Base-by-base conservation (phyloP, 2,888 invertebrate species). In the Pseudeuparius sepicola region DNA sequence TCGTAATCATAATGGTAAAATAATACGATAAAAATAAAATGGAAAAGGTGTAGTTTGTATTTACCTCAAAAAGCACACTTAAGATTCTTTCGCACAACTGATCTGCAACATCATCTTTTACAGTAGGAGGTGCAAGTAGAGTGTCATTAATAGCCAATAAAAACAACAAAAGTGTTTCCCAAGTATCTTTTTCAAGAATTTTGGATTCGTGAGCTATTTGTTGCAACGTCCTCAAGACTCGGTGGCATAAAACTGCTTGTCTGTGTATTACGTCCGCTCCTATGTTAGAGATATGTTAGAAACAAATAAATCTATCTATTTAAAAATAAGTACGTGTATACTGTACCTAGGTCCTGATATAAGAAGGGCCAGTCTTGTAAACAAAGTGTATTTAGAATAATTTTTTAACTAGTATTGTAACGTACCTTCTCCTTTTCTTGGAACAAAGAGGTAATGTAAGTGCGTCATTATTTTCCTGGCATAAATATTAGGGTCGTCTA, bases 71-170 rank as follows among this genome's bases (percentile, higher is more conserved):
- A 34, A 96, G 71, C 18, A 94, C 94, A 46, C 89, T 88, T 4
- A 96, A 69, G 32, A 96, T 90, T 18, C 96, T 68, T 60, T 94
- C 92, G 58, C 93, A 92, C 26, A 96, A 68, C 58, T 94, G 92
- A 59, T 93, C 93, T 4, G 63, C 64, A n/a, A 90, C 88, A 54
- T 92, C 87, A 63, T 93, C 93, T 64, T 87, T 87, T 16, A 90
- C 81, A 4, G 87, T 86, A 4, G 96, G 94, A 14, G 94, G 92
- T 2, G 92, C 82, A 40, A 96, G 67, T 23, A 96, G 67, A 5
- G 89, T 87, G 47, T 93, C 86, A 54, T 93, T 94, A 18, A 94
- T 86, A 16, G 86, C 83, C 40, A 96, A 67, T 44, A 96, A 68
- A 62, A 96, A 86, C 38, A 89, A 65, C 29, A 96, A 67, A 20